phyloP scores from a whole-genome alignment of 2,888 invertebrate genomes.

The Lymantria dispar region DNA sequence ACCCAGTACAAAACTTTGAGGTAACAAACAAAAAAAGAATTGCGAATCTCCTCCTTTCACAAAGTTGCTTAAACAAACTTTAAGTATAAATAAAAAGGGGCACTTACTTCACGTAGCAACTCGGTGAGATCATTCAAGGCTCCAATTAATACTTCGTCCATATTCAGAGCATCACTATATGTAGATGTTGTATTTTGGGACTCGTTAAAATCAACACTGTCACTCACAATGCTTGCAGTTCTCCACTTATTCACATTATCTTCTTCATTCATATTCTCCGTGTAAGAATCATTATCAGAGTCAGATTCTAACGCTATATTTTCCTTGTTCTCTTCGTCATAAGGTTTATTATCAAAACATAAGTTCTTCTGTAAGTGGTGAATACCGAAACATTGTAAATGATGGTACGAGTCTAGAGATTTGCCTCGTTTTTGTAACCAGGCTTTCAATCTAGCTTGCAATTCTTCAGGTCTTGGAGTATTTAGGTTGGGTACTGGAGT shows the following conservation, averaged over 20 bases:
- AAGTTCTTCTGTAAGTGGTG: conserved; percentile 41
- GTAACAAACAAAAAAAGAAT: too few relatives aligned
- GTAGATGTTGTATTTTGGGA: conserved; percentile 48
- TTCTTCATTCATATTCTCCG: conserved; percentile 52
- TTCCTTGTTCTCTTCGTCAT: conserved; percentile 78
- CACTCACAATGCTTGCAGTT: conserved; percentile 49
- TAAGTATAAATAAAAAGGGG: too few relatives aligned
- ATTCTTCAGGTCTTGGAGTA: conserved; percentile 64
- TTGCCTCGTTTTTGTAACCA: conserved; percentile 81
- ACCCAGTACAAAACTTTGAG: too few relatives aligned
- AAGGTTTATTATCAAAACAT: conserved; percentile 27
- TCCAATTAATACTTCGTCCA: conserved; percentile 63
- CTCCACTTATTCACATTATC: conserved; percentile 53
- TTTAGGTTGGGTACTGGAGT: conserved; percentile 60
- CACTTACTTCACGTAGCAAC: conserved; percentile 74
- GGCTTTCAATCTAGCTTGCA: conserved; percentile 64
- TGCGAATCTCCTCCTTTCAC: too few relatives aligned
- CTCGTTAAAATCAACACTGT: conserved; percentile 55
- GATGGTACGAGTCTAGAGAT: conserved; percentile 69
- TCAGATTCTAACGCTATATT: conserved; percentile 70
- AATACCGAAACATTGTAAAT: conserved; percentile 79
- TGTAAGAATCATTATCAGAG: conserved; percentile 64
- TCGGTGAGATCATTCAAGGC: conserved; percentile 78
- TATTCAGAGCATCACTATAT: conserved; percentile 38
- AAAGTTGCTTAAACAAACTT: too few relatives aligned